Conservation (phyloP, 2,113 vertebrate genomes). For the Pteronura brasiliensis region DNA sequence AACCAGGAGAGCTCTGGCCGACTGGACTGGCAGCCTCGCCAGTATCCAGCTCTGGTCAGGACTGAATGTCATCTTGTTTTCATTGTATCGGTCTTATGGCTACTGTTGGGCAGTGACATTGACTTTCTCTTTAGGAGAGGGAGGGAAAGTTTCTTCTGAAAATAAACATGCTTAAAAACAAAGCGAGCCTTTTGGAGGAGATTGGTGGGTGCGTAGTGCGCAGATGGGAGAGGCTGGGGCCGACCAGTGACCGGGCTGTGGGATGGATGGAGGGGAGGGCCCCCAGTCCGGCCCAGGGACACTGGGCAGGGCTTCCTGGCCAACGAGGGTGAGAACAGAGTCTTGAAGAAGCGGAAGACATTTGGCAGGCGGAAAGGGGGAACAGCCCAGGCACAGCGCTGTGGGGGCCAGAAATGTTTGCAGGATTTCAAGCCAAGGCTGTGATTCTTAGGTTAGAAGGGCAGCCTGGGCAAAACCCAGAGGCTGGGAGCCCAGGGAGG, state of each 20-base stretch:
- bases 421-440: not conserved
- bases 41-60: not conserved
- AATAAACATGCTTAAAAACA: not conserved
- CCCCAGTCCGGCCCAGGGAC: no score
- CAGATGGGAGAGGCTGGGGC: not conserved
- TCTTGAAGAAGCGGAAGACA: not conserved
- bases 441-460: not conserved
- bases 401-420: no score
- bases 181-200: not conserved
- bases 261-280: not conserved
- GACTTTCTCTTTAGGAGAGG: not conserved
- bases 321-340: no score
- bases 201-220: not conserved
- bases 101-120: not conserved
- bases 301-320: not conserved
- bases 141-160: not conserved
- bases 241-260: fast-evolving
- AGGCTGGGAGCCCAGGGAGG: not conserved
- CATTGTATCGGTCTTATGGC: not conserved
- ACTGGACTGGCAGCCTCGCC: not conserved
- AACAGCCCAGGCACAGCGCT: not conserved
- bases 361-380: not conserved
- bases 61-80: not conserved
- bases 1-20: not conserved
- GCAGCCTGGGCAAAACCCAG: no score